Evolutionary conservation across 2,888 invertebrate species (phyloP).

Genomic region (Watsonalla binaria): DNA sequence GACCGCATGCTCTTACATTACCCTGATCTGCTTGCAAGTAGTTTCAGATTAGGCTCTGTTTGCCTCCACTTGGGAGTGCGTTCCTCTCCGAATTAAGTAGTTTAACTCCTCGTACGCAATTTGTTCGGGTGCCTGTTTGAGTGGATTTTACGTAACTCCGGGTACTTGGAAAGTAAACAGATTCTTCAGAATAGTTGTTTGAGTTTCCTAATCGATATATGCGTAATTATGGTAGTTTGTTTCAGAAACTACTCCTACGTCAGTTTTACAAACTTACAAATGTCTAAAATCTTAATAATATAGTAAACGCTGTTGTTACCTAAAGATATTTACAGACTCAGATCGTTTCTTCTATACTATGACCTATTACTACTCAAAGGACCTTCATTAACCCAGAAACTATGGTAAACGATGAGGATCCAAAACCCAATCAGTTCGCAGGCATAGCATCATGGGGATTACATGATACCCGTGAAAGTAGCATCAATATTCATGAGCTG

Average conservation of each 20-base stretch:
- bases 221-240: not conserved
- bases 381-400: constrained; percentile 24
- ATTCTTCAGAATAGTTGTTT: not conserved
- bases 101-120: constrained; percentile 44
- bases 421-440: constrained; percentile 47
- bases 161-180: not conserved
- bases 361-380: constrained; percentile 21
- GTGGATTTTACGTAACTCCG: constrained; percentile 5
- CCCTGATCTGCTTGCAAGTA: constrained; percentile 61
- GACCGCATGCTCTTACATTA: constrained; percentile 54
- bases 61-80: constrained; percentile 44
- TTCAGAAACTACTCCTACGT: not conserved
- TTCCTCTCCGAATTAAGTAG: constrained; percentile 51
- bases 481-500: constrained; percentile 66
- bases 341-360: not conserved
- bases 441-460: constrained; percentile 44
- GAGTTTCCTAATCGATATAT: not conserved
- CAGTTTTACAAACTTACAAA: not conserved
- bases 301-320: not conserved
- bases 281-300: not conserved
- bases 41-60: constrained; percentile 59
- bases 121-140: constrained; percentile 24
- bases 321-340: not conserved
- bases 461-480: constrained; percentile 57
- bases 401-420: not conserved